These are phyloP conservation scores for Sylvia borin DNA, from an alignment of 2,797 vertebrate genomes.

Conservation along the genomic window DNA sequence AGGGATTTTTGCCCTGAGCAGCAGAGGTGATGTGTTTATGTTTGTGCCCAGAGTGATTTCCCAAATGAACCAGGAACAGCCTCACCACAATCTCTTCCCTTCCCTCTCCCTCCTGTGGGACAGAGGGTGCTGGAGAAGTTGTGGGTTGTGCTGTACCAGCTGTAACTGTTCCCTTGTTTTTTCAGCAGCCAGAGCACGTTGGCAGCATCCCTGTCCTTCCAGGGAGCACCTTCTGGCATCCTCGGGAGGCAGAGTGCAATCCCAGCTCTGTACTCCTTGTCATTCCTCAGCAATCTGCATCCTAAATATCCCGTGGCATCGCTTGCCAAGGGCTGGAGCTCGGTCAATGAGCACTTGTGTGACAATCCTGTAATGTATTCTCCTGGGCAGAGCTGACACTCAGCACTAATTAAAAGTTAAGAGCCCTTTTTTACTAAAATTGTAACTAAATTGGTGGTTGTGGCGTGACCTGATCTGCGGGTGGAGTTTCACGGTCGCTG, in stretches of 20 bases:
- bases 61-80: not conserved
- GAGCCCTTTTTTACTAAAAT: not conserved
- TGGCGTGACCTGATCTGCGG: not conserved
- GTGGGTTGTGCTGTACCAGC: not conserved
- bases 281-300: not conserved
- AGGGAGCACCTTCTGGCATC: not conserved
- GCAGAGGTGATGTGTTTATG: not conserved
- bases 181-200: not conserved
- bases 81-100: fast-evolving
- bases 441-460: not conserved
- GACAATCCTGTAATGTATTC: not conserved
- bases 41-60: not conserved
- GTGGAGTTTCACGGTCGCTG: not conserved
- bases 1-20: not conserved
- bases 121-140: fast-evolving
- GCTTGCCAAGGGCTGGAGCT: not conserved
- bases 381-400: not conserved
- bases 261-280: fast-evolving
- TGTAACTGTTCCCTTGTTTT: fast-evolving
- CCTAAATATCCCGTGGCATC: not conserved
- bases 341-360: not conserved
- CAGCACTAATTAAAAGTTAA: not conserved
- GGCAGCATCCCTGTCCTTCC: fast-evolving
- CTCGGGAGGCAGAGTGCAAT: not conserved
- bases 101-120: fast-evolving